Evolutionary conservation across 2,113 vertebrate species (phyloP).

Genomic region (Coptodon bakossiorum): DNA sequence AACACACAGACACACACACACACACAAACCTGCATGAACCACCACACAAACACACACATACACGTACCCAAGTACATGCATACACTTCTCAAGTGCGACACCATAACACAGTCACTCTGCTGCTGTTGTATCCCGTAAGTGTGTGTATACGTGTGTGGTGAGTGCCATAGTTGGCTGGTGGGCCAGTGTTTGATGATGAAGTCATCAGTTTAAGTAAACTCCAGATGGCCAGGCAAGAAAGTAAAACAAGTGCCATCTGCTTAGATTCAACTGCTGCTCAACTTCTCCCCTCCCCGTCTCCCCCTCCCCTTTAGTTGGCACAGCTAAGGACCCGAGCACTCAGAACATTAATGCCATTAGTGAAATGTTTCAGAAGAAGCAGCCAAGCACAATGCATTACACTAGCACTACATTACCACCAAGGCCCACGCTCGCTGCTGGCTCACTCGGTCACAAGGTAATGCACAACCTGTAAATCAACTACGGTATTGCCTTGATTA

Average conservation of each 20-base stretch:
- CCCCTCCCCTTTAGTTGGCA: slow-evolving; percentile 63
- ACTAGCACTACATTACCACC: slow-evolving; percentile 50
- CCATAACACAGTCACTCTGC: slow-evolving; percentile 12
- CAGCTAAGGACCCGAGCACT: slow-evolving; percentile 48
- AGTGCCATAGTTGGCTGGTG: slow-evolving; percentile 67
- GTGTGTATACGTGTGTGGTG: slow-evolving; percentile 54
- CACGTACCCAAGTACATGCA: neutral
- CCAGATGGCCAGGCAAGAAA: slow-evolving; percentile 73
- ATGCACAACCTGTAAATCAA: slow-evolving; percentile 1
- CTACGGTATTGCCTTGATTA: neutral
- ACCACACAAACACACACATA: neutral
- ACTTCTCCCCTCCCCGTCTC: slow-evolving; percentile 40
- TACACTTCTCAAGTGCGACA: slow-evolving; percentile 7
- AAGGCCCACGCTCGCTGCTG: slow-evolving; percentile 25
- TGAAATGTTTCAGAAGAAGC: slow-evolving; percentile 76
- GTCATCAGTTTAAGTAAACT: slow-evolving; percentile 77
- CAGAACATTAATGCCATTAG: slow-evolving; percentile 75
- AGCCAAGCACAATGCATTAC: slow-evolving; percentile 72
- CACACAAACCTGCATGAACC: neutral
- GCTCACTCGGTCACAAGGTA: slow-evolving; percentile 15
- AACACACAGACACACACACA: neutral
- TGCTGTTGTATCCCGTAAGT: slow-evolving; percentile 36
- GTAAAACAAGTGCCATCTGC: slow-evolving; percentile 79
- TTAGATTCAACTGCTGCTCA: slow-evolving; percentile 71
- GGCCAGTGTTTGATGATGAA: slow-evolving; percentile 73